Evolutionary conservation across 2,113 vertebrate species (phyloP).

Genomic region (Sialia sialis): DNA sequence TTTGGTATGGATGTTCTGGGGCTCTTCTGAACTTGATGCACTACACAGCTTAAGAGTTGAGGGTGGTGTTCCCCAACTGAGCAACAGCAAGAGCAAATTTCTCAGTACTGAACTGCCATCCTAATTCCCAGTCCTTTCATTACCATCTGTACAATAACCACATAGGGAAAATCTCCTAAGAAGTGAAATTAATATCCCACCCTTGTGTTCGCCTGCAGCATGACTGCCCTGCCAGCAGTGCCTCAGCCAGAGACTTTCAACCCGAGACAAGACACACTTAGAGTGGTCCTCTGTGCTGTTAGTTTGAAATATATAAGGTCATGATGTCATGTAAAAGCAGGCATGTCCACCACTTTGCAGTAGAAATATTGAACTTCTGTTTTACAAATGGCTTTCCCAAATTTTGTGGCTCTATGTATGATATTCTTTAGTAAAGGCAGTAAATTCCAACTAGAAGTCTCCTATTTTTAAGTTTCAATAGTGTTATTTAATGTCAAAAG

Average conservation of each 20-base stretch:
- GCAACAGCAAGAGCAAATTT: not conserved
- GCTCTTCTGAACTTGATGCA: not conserved
- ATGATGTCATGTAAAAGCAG: not conserved
- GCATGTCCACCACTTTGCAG: not conserved
- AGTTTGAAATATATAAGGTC: not conserved
- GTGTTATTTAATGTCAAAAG: not conserved
- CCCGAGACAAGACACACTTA: fast-evolving
- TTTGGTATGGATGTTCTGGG: not conserved
- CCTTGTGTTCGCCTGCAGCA: fast-evolving
- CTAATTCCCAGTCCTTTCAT: not conserved
- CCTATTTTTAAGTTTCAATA: not conserved
- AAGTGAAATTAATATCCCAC: fast-evolving
- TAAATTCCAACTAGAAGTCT: not conserved
- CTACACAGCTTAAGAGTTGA: not conserved
- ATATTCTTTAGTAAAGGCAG: not conserved
- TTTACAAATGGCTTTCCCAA: not conserved
- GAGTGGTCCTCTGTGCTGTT: not conserved
- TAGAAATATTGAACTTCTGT: not conserved
- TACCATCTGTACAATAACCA: not conserved
- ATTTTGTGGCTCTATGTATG: not conserved
- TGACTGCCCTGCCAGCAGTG: not conserved
- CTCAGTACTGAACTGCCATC: not conserved
- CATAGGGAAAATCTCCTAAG: not conserved
- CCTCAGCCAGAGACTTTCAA: not conserved
- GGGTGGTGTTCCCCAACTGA: not conserved